Percentiles rank a stretch among this genome's conserved stretches.
phyloP scores from a whole-genome alignment of 2,888 invertebrate species.

The Myopa testacea region DNA sequence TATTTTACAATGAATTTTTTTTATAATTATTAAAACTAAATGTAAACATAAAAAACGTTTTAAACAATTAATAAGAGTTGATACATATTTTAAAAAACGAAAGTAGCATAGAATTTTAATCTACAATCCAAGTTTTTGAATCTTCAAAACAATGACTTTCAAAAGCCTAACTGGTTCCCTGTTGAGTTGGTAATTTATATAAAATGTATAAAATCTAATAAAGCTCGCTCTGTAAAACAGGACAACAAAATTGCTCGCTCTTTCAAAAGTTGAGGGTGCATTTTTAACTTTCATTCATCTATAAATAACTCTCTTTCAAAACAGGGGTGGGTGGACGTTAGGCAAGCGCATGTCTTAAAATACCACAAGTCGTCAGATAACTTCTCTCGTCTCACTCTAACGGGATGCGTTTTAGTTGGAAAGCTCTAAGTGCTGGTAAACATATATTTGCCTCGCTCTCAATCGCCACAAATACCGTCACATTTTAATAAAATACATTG shows the following conservation, averaged over 20 bases:
- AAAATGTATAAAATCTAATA: not conserved
- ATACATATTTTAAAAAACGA: not conserved
- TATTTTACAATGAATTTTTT: too few species aligned
- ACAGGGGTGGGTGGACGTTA: slow-evolving; percentile 5
- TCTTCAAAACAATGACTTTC: not conserved
- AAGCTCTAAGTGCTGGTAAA: not conserved
- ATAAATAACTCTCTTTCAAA: not conserved
- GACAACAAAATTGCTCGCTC: too few species aligned
- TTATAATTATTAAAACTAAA: too few species aligned
- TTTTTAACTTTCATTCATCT: slow-evolving; percentile 16
- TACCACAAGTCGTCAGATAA: not conserved
- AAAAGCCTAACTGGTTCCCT: not conserved
- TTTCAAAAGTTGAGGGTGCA: too few species aligned
- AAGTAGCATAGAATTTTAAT: not conserved
- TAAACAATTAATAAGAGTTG: not conserved
- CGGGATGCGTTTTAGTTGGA: not conserved
- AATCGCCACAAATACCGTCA: slow-evolving; percentile 28
- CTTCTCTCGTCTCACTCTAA: not conserved
- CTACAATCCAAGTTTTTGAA: not conserved
- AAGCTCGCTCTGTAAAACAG: too few species aligned
- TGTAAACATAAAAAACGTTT: too few species aligned
- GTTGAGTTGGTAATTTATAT: slow-evolving; percentile 2
- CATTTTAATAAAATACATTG: not conserved
- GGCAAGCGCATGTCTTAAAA: not conserved
- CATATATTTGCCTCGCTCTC: not conserved